Percentiles rank a stretch among this genome's conserved stretches.
These are phyloP conservation scores for Panthera uncia DNA, from an alignment of 2,113 vertebrate genomes.

Conservation along the genomic window DNA sequence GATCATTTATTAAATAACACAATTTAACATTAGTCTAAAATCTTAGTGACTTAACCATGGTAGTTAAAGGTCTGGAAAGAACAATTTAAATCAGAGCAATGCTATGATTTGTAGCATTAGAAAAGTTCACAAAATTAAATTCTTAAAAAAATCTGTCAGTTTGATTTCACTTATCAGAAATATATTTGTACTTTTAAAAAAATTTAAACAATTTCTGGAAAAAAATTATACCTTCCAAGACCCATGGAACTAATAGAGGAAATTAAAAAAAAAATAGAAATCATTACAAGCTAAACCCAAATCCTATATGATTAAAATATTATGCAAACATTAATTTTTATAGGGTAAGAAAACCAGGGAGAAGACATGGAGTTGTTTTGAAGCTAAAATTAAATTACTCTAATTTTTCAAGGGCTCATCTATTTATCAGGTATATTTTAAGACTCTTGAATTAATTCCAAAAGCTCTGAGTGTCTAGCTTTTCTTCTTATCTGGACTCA, in stretches of 20 bases:
- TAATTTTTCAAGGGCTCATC: constrained; percentile 20
- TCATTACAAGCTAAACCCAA: background rate
- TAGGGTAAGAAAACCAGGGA: background rate
- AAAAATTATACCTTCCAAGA: background rate
- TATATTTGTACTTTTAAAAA: background rate
- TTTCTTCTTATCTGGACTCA: constrained; percentile 16
- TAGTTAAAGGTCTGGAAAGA: background rate
- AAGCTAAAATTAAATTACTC: constrained; percentile 46
- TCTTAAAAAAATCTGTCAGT: background rate
- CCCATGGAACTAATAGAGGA: background rate
- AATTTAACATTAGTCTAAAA: constrained; percentile 31
- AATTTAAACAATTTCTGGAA: background rate
- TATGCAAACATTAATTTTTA: constrained; percentile 5
- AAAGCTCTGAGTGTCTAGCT: background rate
- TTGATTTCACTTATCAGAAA: constrained; percentile 35
- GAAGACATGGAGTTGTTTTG: background rate
- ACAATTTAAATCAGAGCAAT: constrained; percentile 17
- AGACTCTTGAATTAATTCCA: constrained; percentile 37
- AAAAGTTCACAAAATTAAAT: background rate
- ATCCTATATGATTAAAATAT: background rate
- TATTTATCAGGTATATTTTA: constrained; percentile 36
- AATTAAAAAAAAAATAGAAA: background rate
- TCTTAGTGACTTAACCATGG: background rate
- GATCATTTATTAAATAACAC: background rate
- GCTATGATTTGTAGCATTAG: background rate